Evolutionary conservation across 2,888 invertebrate species (phyloP), one percentile per base, ranked within the genome.

Genomic region (Sphaerophoria taeniata): DNA sequence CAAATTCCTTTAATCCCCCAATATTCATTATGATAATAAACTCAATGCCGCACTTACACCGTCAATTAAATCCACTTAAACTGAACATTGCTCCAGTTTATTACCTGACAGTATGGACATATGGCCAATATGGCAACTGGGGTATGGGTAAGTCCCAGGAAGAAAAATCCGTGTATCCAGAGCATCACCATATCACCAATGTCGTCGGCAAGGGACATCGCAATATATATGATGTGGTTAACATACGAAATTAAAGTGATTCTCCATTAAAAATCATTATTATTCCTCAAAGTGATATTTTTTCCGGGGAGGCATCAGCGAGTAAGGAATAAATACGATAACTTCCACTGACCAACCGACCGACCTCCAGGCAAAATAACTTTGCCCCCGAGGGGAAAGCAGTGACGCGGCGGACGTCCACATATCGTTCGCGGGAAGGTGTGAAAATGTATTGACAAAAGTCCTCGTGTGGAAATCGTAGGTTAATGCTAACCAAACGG

Each of bases 1-100:
- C 91, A 89, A 90, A 91, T 91, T 91, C 91, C 90, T 91, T 91
- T 91, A 91, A 91, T 91, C 91, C 91, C 77, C 90, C 90, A 90
- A 91, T 91, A 91, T 91, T 91, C 91, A 91, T 91, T 91, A 91
- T 86, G 86, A 86, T 86, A 86, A 86, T 86, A 86, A 86, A 86
- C 86, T 82, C 82, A 74, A 82, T 73, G 86, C 86, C 86, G 82
- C 82, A 86, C 82, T 84, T 86, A 87, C 89, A 88, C 88, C 89
- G 89, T 90, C 91, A 91, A 91, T 91, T 91, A 90, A 91, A 90
- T 89, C 88, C 89, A 90, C 89, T 90, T 90, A 90, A 90, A 89
- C 88, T 88, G 87, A 75, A 82, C 84, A 87, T 85, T 75, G 82
- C 79, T 73, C 61, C 76, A 81, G 80, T 85, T 85, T 85, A 85